These are phyloP conservation scores for Melanotaenia nigrans DNA, from an alignment of 2,797 vertebrate species.

Conservation along the genomic window DNA sequence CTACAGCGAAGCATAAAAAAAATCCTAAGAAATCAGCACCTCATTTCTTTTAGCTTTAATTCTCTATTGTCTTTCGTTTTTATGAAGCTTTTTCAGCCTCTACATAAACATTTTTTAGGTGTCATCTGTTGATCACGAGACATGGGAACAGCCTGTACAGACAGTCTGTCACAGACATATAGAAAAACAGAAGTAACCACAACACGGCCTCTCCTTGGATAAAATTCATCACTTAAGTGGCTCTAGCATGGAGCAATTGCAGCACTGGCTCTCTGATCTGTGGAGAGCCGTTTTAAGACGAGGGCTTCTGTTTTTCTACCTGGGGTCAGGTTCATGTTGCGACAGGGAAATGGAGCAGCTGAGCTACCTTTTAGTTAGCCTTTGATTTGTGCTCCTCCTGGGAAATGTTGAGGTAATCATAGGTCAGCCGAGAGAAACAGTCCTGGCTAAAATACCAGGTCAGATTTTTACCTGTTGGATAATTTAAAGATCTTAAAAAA, in stretches of 20 bases:
- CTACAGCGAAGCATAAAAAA: conserved; percentile 7
- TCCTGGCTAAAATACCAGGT: conserved; percentile 20
- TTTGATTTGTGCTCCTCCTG: conserved; percentile 8
- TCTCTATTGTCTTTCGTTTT: not conserved
- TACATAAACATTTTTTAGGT: not conserved
- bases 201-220: not conserved
- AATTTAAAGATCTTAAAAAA: not conserved
- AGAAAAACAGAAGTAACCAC: conserved; percentile 5
- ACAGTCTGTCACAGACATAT: conserved; percentile 2
- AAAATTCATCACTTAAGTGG: not conserved
- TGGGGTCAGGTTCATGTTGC: conserved; percentile 12
- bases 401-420: conserved; percentile 7
- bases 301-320: conserved; percentile 13
- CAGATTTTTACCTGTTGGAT: not conserved
- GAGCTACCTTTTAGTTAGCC: conserved; percentile 16
- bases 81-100: conserved; percentile 19
- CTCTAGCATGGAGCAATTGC: conserved; percentile 1
- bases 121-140: conserved; percentile 13
- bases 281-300: not conserved
- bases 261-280: not conserved
- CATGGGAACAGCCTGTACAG: conserved; percentile 23
- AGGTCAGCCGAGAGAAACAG: conserved; percentile 12
- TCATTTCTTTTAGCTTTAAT: not conserved
- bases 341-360: conserved; percentile 7
- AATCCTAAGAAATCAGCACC: not conserved